Base-by-base conservation (phyloP, 2,888 invertebrate genomes). In the Pinctada fucata region DNA sequence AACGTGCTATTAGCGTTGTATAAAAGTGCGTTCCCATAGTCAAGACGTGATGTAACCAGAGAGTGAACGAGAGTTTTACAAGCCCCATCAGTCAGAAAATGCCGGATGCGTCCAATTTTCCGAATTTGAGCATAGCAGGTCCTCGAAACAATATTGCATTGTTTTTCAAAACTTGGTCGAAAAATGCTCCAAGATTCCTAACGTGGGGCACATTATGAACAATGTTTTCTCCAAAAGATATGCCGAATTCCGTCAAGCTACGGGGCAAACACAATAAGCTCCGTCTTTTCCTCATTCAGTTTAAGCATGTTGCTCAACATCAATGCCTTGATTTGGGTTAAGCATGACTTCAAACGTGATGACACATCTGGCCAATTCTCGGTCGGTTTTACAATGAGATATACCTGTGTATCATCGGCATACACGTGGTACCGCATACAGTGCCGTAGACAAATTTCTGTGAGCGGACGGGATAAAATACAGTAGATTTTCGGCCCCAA, bases 111-210 rank as follows among this genome's bases (percentile, higher is more conserved):
- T 31, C 31, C 31, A 31, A 31, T 31, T 31, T 31, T 49, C 8
- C n/a, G 69, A 69, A 50, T 49, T 13, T 69, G 69, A 5, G 49
- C 3, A 16, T 49, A 69, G n/a, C 49, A 69, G 49, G 50, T 13
- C 69, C 69, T 69, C 16, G 49, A 49, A 6, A 69, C 49, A n/a
- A 16, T 16, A 49, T 69, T 69, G 49, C 69, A 69, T 64, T 72
- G 72, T 3, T 64, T 72, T 72, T 49, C 31, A 31, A 31, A 31
- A 31, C 31, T 31, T 31, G 31, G 8, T 69, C 69, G 49, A 69
- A 69, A 69, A 69, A 69, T 69, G 49, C 2, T 10, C 2, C 2
- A 69, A 69, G 50, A 49, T 69, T 69, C 16, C 69, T 50, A 3
- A 69, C 49, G 31, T 49, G 49, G 5, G n/a, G 69, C 16, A 49